These are phyloP conservation scores for Spodoptera exigua DNA, from an alignment of 2,888 invertebrate species.

Conservation along the genomic window DNA sequence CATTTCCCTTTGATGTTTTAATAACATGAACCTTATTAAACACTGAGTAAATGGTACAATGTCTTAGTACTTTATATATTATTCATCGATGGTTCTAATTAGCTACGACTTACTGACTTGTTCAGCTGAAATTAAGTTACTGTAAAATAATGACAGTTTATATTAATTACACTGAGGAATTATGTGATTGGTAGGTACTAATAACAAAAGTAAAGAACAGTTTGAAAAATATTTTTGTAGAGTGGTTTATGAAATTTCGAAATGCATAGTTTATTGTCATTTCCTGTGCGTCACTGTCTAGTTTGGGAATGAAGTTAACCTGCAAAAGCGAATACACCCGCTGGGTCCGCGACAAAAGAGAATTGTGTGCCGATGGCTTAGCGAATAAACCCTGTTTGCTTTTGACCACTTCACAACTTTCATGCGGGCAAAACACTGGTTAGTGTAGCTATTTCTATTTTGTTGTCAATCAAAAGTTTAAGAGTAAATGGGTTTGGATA, in stretches of 20 bases:
- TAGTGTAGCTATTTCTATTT: neutral
- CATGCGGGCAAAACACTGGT: constrained; percentile 25
- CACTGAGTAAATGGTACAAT: no score
- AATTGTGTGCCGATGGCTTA: constrained; percentile 13
- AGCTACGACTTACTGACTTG: no score
- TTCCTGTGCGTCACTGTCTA: constrained; percentile 19
- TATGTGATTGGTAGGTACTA: no score
- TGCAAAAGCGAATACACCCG: constrained; percentile 4
- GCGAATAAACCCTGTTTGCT: constrained; percentile 24
- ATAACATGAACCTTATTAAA: no score
- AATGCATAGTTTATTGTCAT: constrained; percentile 30
- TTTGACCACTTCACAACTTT: constrained; percentile 12
- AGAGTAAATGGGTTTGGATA: neutral
- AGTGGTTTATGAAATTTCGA: no score
- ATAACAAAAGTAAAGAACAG: constrained; percentile 1
- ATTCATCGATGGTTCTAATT: no score
- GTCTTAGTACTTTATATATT: no score
- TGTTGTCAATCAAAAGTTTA: neutral
- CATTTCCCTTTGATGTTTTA: no score
- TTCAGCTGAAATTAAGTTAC: no score
- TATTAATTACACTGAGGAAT: no score
- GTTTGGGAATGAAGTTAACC: constrained; percentile 31
- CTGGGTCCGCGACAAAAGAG: constrained; percentile 14
- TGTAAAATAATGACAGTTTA: no score
- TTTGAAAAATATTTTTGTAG: no score